These are phyloP conservation scores for Stylophora pistillata DNA, from an alignment of 64 coral and sea anemone species.

Conservation along the genomic window DNA sequence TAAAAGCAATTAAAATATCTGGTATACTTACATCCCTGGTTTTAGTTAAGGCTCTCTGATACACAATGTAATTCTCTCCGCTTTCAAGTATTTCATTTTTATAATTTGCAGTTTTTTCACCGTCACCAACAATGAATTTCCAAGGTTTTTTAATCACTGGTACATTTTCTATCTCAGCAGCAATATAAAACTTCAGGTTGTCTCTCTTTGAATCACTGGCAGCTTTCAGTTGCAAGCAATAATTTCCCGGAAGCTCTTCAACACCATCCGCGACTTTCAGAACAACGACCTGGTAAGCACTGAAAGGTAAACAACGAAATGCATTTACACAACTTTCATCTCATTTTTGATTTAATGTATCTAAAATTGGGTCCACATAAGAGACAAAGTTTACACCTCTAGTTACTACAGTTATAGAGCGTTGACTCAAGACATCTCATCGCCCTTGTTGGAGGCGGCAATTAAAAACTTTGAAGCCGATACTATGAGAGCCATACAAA, in stretches of 20 bases:
- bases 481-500: no score
- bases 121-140: constrained; percentile 25
- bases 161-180: constrained; percentile 13
- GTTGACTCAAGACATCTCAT: no score
- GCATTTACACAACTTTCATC: no score
- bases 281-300: constrained; percentile 8
- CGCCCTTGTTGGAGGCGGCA: no score
- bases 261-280: neutral
- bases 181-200: constrained; percentile 3
- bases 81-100: constrained; percentile 2
- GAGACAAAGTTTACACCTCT: no score
- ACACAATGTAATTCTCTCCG: constrained; percentile 14
- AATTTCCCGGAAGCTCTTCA: neutral
- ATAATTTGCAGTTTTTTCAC: neutral
- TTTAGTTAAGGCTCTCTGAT: constrained; percentile 9
- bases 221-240: neutral
- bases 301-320: neutral
- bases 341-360: no score
- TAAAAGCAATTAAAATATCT: no score
- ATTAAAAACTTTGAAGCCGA: no score
- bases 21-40: neutral
- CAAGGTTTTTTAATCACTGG: neutral
- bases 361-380: no score
- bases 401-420: no score
- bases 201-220: neutral